phyloP scores from a whole-genome alignment of 2,888 invertebrate species.

The Volucella bombylans region DNA sequence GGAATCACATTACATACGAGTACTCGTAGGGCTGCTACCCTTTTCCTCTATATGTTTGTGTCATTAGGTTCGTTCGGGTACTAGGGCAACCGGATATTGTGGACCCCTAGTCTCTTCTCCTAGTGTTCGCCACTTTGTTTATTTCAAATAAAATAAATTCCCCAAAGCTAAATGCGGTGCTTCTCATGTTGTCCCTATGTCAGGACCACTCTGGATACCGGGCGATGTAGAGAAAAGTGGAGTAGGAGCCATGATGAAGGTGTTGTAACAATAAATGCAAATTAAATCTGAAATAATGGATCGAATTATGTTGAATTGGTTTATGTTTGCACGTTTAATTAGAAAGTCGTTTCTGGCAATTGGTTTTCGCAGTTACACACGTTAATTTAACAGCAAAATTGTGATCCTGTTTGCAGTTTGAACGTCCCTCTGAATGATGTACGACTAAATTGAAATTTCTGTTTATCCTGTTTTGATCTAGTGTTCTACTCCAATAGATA shows the following conservation, averaged over 20 bases:
- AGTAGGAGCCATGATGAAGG: neutral
- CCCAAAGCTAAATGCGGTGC: constrained; percentile 13
- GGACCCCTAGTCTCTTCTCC: neutral
- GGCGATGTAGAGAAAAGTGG: neutral
- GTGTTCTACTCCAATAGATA: too few species aligned
- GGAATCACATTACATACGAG: constrained; percentile 7
- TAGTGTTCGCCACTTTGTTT: constrained; percentile 25
- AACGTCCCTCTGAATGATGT: neutral
- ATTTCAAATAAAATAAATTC: constrained; percentile 51
- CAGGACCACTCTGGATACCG: too few species aligned
- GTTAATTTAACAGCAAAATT: constrained; percentile 41
- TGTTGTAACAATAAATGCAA: constrained; percentile 52
- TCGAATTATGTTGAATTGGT: constrained; percentile 47
- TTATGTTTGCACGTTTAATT: constrained; percentile 51
- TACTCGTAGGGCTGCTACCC: too few species aligned
- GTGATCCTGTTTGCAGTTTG: neutral
- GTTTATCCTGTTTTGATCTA: too few species aligned
- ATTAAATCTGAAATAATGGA: constrained; percentile 46
- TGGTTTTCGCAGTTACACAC: constrained; percentile 1
- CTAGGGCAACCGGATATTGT: neutral
- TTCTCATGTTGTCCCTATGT: neutral
- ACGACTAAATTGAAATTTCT: too few species aligned
- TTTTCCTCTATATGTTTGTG: too few species aligned
- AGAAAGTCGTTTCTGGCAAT: constrained; percentile 33
- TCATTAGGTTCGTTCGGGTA: too few species aligned